Conservation (phyloP, 2,888 invertebrate species). For the Meiosimyza platycephala region DNA sequence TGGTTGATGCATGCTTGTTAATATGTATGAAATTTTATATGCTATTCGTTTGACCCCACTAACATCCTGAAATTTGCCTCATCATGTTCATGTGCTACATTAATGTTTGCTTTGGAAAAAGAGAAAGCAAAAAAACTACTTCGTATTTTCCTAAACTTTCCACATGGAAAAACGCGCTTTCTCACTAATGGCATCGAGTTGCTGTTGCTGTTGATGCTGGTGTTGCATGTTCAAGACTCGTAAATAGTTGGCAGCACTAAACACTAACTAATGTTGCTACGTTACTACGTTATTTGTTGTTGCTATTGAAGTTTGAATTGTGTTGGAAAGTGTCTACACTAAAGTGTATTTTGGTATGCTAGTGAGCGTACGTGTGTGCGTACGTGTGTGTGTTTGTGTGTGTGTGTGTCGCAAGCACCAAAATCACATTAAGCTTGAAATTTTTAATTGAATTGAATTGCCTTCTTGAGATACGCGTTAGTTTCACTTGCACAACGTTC, state of each 20-base stretch:
- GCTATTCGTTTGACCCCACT: background rate
- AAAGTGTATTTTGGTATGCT: background rate
- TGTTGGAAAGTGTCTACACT: background rate
- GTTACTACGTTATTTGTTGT: background rate
- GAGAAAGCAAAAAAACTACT: background rate
- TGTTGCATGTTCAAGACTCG: background rate
- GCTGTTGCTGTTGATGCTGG: slow-evolving; percentile 1
- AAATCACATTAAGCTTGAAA: slow-evolving; percentile 42
- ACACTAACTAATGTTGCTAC: background rate
- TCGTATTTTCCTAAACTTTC: slow-evolving; percentile 6
- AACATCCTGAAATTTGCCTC: background rate
- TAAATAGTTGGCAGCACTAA: background rate
- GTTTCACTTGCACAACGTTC: too few species aligned
- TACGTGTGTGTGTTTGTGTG: slow-evolving; percentile 24
- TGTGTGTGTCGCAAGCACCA: slow-evolving; percentile 32
- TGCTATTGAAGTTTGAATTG: background rate
- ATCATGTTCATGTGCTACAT: background rate
- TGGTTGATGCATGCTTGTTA: slow-evolving; percentile 11
- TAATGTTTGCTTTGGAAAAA: slow-evolving; percentile 6
- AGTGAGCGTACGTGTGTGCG: slow-evolving; percentile 19
- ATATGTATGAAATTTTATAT: background rate
- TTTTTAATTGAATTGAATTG: slow-evolving; percentile 47
- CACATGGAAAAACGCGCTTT: slow-evolving; percentile 1
- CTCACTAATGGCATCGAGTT: background rate
- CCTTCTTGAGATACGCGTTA: slow-evolving; percentile 36